Base-by-base conservation (phyloP, 92 coral and sea anemone genomes). In the Porites rus region DNA sequence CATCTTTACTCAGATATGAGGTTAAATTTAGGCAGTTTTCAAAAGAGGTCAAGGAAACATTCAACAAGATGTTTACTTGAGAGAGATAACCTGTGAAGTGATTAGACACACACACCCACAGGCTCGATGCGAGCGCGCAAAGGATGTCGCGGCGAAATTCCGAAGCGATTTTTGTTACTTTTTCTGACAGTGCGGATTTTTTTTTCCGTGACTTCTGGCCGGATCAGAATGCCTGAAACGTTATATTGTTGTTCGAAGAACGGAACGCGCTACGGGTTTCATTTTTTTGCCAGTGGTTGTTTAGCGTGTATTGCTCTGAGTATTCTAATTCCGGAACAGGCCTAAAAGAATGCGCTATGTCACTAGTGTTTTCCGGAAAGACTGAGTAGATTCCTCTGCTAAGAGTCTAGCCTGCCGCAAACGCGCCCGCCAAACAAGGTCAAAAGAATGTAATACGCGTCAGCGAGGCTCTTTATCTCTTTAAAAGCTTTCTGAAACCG, bases 371-470 rank as follows among this genome's bases (percentile, higher is more conserved):
- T 74, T 74, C 58, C 61, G 76, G 76, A 72, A 50, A 16, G 58
- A 19, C 78, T 74, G 20, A 10, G 53, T 53, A 31, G 50, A 25
- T 24, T 69, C 51, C 31, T 69, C 51, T 21, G 51, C 73, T 10
- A n/a, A 50, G 38, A 74, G 64, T 10, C 10, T 19, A 38, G 25
- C 28, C 25, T 60, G 25, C 28, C 25, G 31, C 43, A 60, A 52
- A 20, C 43, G 63, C 46, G 31, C 43, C 13, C 78, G 20, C 78
- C 78, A 53, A 74, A 74, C 22, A 53, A 79, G 84, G 84, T 79
- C 84, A 79, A 52, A 60, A 61, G 74, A 79, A 79, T 79, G 64
- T 9, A 13, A 20, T 66, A 63, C 65, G 52, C 72, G 74, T 66
- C 62, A 78, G 51, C 63, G 24, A 12, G 50, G 67, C 24, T 20